phyloP scores from a whole-genome alignment of 2,888 invertebrate species.

The Lycocerus yunnanus region DNA sequence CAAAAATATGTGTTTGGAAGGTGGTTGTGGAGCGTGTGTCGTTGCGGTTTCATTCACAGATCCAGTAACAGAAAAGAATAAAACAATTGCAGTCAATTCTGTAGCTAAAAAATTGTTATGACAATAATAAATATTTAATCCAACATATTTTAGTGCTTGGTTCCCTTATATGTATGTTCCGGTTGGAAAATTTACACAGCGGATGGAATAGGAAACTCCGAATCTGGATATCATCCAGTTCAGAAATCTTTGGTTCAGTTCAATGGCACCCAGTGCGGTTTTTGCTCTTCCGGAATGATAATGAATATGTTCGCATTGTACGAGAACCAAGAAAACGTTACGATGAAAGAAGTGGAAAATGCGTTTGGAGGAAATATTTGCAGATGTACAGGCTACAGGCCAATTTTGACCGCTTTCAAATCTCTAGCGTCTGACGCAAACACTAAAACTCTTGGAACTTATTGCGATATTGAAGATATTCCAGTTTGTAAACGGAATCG shows the following conservation, averaged over 20 bases:
- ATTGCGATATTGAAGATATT: constrained; percentile 55
- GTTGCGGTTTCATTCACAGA: constrained; percentile 59
- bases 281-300: constrained; percentile 76
- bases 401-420: constrained; percentile 68
- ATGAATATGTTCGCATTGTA: constrained; percentile 71
- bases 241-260: constrained; percentile 63
- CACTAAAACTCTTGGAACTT: constrained; percentile 43
- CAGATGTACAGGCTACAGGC: constrained; percentile 71
- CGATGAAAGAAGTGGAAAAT: constrained; percentile 68
- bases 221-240: constrained; percentile 65
- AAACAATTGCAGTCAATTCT: constrained; percentile 66
- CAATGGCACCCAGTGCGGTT: constrained; percentile 72
- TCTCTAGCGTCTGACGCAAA: constrained; percentile 58
- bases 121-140: too few species aligned
- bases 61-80: constrained; percentile 57
- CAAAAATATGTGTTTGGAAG: constrained; percentile 73
- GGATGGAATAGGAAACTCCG: constrained; percentile 68
- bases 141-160: constrained; percentile 60
- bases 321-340: constrained; percentile 54
- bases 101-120: constrained; percentile 52
- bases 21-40: constrained; percentile 73
- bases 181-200: constrained; percentile 71
- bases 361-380: constrained; percentile 48
- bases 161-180: constrained; percentile 59
- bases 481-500: constrained; percentile 42